A percentile compares a stretch with the other conserved stretches of the same genome.
phyloP scores from a whole-genome alignment of 2,888 invertebrate genomes.

The Xylota sylvarum region DNA sequence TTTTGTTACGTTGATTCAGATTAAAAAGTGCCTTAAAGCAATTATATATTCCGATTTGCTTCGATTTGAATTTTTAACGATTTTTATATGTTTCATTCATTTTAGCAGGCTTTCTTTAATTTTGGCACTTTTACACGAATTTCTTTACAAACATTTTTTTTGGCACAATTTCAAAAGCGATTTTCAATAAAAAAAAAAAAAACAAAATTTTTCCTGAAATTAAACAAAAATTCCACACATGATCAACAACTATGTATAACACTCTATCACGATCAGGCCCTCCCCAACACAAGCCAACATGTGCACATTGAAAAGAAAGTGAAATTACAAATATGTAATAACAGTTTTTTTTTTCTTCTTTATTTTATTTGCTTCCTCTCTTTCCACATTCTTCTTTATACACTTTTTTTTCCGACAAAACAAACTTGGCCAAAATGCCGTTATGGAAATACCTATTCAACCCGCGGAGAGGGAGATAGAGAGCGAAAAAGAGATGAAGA shows the following conservation, averaged over 20 bases:
- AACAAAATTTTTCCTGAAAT: slow-evolving; percentile 40
- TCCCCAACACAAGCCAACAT: slow-evolving; percentile 28
- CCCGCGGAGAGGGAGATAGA: too few relatives aligned
- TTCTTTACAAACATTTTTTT: slow-evolving; percentile 59
- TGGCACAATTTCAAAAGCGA: slow-evolving; percentile 62
- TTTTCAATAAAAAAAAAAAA: slow-evolving; percentile 17
- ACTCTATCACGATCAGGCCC: slow-evolving; percentile 35
- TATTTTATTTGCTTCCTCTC: slow-evolving; percentile 60
- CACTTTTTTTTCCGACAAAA: slow-evolving; percentile 20
- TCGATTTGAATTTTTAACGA: neutral
- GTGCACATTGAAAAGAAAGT: slow-evolving; percentile 70
- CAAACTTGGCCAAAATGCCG: slow-evolving; percentile 63
- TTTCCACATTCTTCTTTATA: slow-evolving; percentile 25
- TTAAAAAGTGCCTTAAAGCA: neutral
- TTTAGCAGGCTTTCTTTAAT: slow-evolving; percentile 26
- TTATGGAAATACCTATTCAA: slow-evolving; percentile 46
- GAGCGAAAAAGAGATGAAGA: slow-evolving; percentile 19
- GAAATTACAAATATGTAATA: slow-evolving; percentile 75
- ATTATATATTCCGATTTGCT: slow-evolving; percentile 11
- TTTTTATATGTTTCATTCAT: slow-evolving; percentile 38
- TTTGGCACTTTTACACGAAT: slow-evolving; percentile 26
- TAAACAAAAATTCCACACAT: slow-evolving; percentile 56
- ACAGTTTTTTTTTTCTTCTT: slow-evolving; percentile 48
- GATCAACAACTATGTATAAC: slow-evolving; percentile 17
- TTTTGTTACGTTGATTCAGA: neutral